Percentiles rank a stretch among this genome's conserved stretches.
These are phyloP conservation scores for Sternarchorhynchus goeldii DNA, from an alignment of 2,797 vertebrate species.

Conservation along the genomic window DNA sequence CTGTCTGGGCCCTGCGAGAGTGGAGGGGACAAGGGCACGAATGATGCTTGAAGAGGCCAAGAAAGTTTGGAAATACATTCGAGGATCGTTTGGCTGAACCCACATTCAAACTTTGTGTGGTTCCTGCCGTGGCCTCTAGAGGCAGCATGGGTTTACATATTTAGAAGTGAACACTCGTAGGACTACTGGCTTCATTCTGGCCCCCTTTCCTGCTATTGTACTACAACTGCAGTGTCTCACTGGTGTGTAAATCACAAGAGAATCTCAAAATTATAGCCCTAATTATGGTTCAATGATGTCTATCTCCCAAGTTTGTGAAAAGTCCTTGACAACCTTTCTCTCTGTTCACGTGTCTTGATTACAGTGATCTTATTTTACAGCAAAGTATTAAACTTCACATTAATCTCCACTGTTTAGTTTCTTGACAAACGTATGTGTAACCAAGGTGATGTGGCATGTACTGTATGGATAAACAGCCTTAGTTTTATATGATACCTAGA, in stretches of 20 bases:
- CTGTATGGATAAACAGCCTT: constrained; percentile 25
- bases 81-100: constrained; percentile 8
- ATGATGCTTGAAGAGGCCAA: constrained; percentile 47
- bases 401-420: constrained; percentile 24
- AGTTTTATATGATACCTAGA: constrained; percentile 3
- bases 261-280: constrained; percentile 56
- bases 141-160: constrained; percentile 33
- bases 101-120: constrained; percentile 51
- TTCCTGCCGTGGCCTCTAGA: constrained; percentile 53
- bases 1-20: constrained; percentile 8
- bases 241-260: constrained; percentile 51
- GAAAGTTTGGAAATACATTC: constrained; percentile 57
- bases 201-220: constrained; percentile 30
- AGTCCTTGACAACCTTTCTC: constrained; percentile 19
- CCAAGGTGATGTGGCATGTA: constrained; percentile 43
- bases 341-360: constrained; percentile 30
- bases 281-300: constrained; percentile 12
- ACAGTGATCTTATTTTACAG: neutral
- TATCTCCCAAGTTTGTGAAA: constrained; percentile 22
- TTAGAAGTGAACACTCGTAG: neutral
- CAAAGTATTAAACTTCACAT: constrained; percentile 26
- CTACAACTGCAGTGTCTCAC: constrained; percentile 32
- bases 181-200: constrained; percentile 4
- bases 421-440: constrained; percentile 34
- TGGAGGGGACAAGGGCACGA: constrained; percentile 47